Evolutionary conservation across 37 sponge, comb jelly and placozoan species (phyloP).

Genomic region (Geodia barretti): DNA sequence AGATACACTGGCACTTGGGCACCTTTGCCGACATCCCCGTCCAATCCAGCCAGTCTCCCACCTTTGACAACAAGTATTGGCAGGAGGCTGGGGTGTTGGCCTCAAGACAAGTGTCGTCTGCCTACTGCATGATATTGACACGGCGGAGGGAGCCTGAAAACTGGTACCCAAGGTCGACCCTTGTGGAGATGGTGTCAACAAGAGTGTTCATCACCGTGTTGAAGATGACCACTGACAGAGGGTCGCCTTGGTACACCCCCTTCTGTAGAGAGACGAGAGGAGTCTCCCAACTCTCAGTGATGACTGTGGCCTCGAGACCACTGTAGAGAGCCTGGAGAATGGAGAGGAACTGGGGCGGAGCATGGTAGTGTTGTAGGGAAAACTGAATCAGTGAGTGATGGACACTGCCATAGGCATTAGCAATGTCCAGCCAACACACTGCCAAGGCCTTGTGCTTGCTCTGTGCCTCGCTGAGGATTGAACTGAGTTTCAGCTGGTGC

Average conservation of each 20-base stretch:
- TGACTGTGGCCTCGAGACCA: conserved; percentile 15
- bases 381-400: conserved; percentile 31
- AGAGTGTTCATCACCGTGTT: conserved; percentile 37
- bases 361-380: conserved; percentile 36
- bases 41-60: conserved; percentile 16
- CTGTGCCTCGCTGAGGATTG: conserved; percentile 17
- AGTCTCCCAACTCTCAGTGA: conserved; percentile 19
- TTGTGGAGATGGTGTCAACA: conserved; percentile 1
- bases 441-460: conserved; percentile 8
- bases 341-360: conserved; percentile 1
- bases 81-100: conserved; percentile 24
- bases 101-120: conserved; percentile 27
- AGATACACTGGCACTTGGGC: conserved; percentile 15
- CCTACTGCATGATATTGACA: conserved; percentile 26
- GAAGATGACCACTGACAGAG: conserved; percentile 35
- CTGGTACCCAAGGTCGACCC: conserved; percentile 5
- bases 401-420: conserved; percentile 48
- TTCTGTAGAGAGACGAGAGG: background rate
- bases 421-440: conserved; percentile 38
- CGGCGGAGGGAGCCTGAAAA: background rate
- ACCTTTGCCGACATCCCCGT: conserved; percentile 27
- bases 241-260: conserved; percentile 48
- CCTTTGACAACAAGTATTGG: conserved; percentile 5
- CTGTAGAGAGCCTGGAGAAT: conserved; percentile 7
- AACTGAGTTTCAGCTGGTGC: conserved; percentile 14